Evolutionary conservation across 2,797 vertebrate genomes (phyloP).

Genomic region (Pipistrellus nathusii): DNA sequence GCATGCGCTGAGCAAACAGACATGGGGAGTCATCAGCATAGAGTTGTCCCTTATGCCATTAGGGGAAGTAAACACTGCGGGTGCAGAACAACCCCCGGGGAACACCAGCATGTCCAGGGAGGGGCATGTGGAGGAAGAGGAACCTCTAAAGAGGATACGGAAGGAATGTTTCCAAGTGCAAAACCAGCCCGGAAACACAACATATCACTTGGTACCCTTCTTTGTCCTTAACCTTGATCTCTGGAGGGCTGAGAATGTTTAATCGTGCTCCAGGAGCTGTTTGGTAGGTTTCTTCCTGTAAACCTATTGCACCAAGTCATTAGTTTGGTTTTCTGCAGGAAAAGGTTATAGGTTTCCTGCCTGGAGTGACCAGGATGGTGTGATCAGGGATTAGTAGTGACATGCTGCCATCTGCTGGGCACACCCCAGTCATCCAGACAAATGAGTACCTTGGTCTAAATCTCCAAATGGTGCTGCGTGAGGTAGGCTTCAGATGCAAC

Average conservation of each 20-base stretch:
- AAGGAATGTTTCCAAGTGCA: not conserved
- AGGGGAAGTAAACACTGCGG: not conserved
- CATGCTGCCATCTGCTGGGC: constrained; percentile 89
- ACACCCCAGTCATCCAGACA: not conserved
- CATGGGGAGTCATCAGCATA: not conserved
- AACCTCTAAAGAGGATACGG: not conserved
- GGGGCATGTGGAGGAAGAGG: not conserved
- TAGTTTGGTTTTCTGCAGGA: constrained; percentile 30
- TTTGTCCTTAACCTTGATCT: constrained; percentile 27
- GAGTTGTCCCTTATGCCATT: not conserved
- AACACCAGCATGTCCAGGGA: not conserved
- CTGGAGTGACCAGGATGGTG: not conserved
- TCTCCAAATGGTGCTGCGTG: not conserved
- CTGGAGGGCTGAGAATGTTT: not conserved
- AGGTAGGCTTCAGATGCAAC: not conserved
- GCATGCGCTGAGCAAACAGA: not conserved
- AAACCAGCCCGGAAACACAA: not conserved
- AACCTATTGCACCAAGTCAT: not conserved
- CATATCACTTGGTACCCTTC: not conserved
- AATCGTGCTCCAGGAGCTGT: not conserved
- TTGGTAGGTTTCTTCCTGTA: not conserved
- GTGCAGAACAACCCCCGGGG: rapidly evolving
- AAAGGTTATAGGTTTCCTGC: constrained; percentile 34
- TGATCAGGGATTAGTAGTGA: constrained; percentile 68
- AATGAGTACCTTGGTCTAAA: not conserved